Evolutionary conservation across 1,140 invertebrate genomes (phyloP), one percentile per base, ranked within the genome.

Genomic region (Sitobion miscanthi): DNA sequence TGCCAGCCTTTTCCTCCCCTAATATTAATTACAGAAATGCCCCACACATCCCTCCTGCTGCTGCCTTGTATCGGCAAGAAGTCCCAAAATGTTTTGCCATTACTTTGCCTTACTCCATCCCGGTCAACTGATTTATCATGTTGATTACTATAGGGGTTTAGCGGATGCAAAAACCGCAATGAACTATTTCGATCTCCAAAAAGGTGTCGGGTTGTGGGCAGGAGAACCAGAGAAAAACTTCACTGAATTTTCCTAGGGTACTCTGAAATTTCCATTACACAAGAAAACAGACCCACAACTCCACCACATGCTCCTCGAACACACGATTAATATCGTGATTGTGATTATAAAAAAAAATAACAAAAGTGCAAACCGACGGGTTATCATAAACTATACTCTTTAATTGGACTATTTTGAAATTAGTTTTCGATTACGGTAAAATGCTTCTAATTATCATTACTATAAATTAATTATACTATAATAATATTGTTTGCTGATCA

Each of bases 11-110:
- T 86, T 93, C 49, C 77, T 54, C 47, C 82, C 62, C 49, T 52
- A 45, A 93, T 54, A 93, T 93, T 93, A 93, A 93, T 93, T 93
- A 93, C 69, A 93, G 77, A 93, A 54, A 92, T 83, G 20, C 90
- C 62, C 45, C 77, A 57, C 69, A 14, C 69, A 1, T 92, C 90
- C n/a, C 47, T 11, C 90, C 77, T n/a, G 69, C 45, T 25, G n/a
- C 35, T 11, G 52, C 35, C 35, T 42, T 38, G 35, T 89, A 89
- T 92, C 69, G 77, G 91, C 82, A 93, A 93, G 91, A 93, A 93
- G 49, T 83, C 82, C 47, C 45, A 54, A 92, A 92, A 92, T 92
- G 90, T 92, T 92, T 92, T 92, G 90, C 90, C 90, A 92, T 92
- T 83, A 92, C 45, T 77, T 92, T 47, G 90, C 47, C 62, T n/a